Percentiles rank a stretch among this genome's conserved stretches.
phyloP scores from a whole-genome alignment of 35 echinoderm and acorn worm species.

The Ophiothrix spiculata region DNA sequence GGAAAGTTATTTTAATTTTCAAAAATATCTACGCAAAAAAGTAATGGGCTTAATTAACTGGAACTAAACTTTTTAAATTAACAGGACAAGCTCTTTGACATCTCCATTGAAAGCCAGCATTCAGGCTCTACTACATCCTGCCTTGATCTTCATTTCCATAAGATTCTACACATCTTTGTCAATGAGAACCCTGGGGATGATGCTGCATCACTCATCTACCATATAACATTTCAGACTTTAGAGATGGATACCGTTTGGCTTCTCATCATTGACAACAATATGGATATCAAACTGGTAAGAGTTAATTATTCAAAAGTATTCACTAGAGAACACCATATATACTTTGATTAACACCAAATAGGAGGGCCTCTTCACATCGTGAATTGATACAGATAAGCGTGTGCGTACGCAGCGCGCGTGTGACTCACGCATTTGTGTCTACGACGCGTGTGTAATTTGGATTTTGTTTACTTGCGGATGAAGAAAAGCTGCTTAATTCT shows the following conservation, averaged over 20 bases:
- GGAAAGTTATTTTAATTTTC: too few species aligned
- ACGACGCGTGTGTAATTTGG: too few species aligned
- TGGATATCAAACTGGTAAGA: constrained; percentile 81
- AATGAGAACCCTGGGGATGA: constrained; percentile 62
- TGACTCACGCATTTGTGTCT: too few species aligned
- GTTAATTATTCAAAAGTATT: background rate
- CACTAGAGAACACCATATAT: background rate
- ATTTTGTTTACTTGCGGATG: too few species aligned
- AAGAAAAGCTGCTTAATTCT: too few species aligned
- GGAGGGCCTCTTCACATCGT: too few species aligned
- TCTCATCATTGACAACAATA: constrained; percentile 48
- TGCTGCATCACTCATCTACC: constrained; percentile 40
- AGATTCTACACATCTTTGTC: constrained; percentile 72
- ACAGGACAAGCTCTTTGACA: background rate
- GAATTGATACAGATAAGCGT: too few species aligned
- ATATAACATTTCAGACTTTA: constrained; percentile 75
- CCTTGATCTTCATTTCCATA: constrained; percentile 65
- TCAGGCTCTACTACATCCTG: constrained; percentile 31
- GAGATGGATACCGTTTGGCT: constrained; percentile 84
- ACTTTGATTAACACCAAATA: background rate
- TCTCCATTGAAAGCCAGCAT: background rate
- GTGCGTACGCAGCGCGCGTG: too few species aligned
- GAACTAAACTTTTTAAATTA: too few species aligned
- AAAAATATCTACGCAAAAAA: too few species aligned
- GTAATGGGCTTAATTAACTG: too few species aligned